Base-by-base conservation (phyloP, 2,888 invertebrate species). In the Hirtodrosophila cameraria region DNA sequence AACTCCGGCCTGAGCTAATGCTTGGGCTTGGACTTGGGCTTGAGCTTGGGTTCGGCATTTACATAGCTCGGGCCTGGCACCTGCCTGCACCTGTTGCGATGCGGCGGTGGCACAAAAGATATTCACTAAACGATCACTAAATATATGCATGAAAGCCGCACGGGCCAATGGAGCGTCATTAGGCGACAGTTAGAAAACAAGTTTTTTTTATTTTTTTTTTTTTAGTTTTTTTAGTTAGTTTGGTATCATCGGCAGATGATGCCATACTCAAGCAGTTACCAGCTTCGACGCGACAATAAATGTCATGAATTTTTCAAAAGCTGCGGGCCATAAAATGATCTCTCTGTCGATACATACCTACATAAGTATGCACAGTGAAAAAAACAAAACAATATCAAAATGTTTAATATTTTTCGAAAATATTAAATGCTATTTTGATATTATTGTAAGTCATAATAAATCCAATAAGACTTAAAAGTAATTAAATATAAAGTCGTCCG, bases 61-160 rank as follows among this genome's bases (percentile, higher is more conserved):
- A 38, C 25, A n/a, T n/a, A n/a, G n/a, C 39, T 8, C 18, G 7
- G 20, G 7, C 25, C 20, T 13, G 16, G 28, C 35, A 45, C 38
- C 41, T 16, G 42, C 20, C 18, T 64, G 74, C 77, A 78, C 81
- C 78, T 84, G 78, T 77, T 67, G 63, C 61, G 61, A 59, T 28
- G 58, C 52, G 65, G 43, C 65, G 27, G 57, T 48, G 48, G 23
- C 58, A 41, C 43, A 50, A n/a, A 58, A 66, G 52, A 28, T 72
- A 57, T 62, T 57, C 62, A 67, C 46, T 57, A 73, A 73, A 53
- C 35, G 67, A 60, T 61, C 36, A 49, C 67, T 66, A 72, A 72
- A 65, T 45, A 67, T 75, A 82, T 79, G 57, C 77, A 74, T 77
- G 65, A 80, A 84, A 77, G 75, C 75, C 68, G 68, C 63, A 78